Base-by-base conservation (phyloP, 2,113 vertebrate species). In the Nothoprocta perdicaria region DNA sequence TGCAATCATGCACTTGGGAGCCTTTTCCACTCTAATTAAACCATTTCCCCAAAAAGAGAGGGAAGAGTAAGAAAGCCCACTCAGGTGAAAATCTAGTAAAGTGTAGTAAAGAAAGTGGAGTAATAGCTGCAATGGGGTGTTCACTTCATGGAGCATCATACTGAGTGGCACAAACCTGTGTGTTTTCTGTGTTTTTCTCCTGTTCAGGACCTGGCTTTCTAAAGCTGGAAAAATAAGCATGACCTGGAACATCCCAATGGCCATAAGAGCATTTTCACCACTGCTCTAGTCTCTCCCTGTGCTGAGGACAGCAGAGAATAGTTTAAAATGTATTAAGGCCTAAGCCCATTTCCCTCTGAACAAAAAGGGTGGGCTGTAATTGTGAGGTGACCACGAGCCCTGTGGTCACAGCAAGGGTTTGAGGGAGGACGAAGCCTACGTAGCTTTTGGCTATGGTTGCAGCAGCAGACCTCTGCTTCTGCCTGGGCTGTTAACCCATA, bases 1-100 rank as follows among this genome's bases (percentile, higher is more conserved):
- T 65, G 76, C 45, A 95, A 53, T 84, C 4, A 5, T 55, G 60
- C 13, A 14, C 65, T 52, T 58, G 72, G 93, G 78, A 74, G 48
- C 26, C 68, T 81, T 90, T 87, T 46, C 75, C 50, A 75, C 73
- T 84, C 90, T 86, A 88, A 92, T 95, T 79, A 95, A 57, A 68
- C 94, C 53, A 79, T 93, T 73, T 74, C 62, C 35, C 24, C 26
- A 26, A 29, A 29, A 55, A 55, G 29, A 55, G 22, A 18, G 33
- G 15, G 46, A 40, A 1, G 52, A 66, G 52, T 31, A 40, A 80
- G 80, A 94, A 85, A 60, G 21, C 14, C 57, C 74, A 63, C 38
- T 85, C 40, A 26, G 26, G 90, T 89, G 50, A 69, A 62, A 35
- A 55, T 61, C 50, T 84, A 88, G 85, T 95, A 76, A 76, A 92